Percentiles rank a stretch among this genome's conserved stretches.
phyloP scores from a whole-genome alignment of 2,888 invertebrate species.

The Eupithecia pulchellata region DNA sequence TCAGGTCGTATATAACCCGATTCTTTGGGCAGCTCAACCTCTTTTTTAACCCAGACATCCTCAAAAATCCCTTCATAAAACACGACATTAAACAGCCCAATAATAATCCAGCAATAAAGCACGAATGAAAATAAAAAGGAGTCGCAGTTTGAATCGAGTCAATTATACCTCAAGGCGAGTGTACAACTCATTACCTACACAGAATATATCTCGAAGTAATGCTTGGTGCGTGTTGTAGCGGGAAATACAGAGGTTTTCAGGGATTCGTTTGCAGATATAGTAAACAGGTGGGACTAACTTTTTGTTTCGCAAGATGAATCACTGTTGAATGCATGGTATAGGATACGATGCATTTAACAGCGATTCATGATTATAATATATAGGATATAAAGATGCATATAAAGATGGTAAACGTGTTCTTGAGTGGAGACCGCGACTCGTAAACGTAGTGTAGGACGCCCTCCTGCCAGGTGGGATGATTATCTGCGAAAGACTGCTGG shows the following conservation, averaged over 20 bases:
- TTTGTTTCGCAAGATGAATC: too few species aligned
- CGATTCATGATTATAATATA: too few species aligned
- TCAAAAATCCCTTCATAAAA: not conserved
- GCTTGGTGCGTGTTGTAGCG: slow-evolving; percentile 39
- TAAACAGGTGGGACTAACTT: not conserved
- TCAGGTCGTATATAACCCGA: too few species aligned
- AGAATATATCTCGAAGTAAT: slow-evolving; percentile 56
- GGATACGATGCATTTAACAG: too few species aligned
- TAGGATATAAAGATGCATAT: too few species aligned
- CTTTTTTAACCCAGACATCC: not conserved
- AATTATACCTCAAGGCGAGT: slow-evolving; percentile 61
- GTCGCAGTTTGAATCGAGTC: slow-evolving; percentile 58
- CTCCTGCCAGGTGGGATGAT: too few species aligned
- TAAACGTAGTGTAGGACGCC: too few species aligned
- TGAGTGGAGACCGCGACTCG: too few species aligned
- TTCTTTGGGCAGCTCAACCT: too few species aligned
- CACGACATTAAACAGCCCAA: slow-evolving; percentile 28
- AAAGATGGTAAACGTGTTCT: too few species aligned
- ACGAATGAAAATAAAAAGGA: slow-evolving; percentile 47
- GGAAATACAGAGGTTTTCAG: not conserved
- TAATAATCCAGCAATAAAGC: slow-evolving; percentile 44
- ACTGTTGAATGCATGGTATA: too few species aligned
- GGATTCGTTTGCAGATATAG: not conserved
- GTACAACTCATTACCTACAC: slow-evolving; percentile 64
- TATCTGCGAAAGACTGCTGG: too few species aligned